Percentiles rank a stretch among this genome's conserved stretches.
These are phyloP conservation scores for Ancistrus triradiatus DNA, from an alignment of 2,113 vertebrate genomes.

Conservation along the genomic window DNA sequence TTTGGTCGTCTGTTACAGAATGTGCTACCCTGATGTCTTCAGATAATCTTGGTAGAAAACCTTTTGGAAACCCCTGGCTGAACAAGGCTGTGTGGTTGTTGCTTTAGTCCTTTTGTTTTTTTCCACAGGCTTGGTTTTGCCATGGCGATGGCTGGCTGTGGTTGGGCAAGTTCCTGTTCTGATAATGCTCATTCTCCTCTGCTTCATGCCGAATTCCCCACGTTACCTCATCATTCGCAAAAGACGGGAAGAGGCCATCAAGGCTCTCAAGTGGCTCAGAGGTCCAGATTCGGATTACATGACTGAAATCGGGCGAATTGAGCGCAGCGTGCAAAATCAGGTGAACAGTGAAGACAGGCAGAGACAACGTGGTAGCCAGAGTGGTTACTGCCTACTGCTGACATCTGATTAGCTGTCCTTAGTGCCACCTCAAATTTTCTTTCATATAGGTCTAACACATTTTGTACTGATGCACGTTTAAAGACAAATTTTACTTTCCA, in stretches of 20 bases:
- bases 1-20: too few relatives aligned
- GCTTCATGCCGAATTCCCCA: slow-evolving; percentile 87
- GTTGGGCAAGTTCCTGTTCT: slow-evolving; percentile 77
- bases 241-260: slow-evolving; percentile 64
- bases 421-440: too few relatives aligned
- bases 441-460: too few relatives aligned
- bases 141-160: slow-evolving; percentile 89
- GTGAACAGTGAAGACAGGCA: too few relatives aligned
- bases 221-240: slow-evolving; percentile 83
- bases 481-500: too few relatives aligned
- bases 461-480: too few relatives aligned
- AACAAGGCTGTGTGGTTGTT: background rate
- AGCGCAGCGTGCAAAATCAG: slow-evolving; percentile 64
- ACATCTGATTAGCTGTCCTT: too few relatives aligned
- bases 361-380: too few relatives aligned
- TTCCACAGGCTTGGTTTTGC: slow-evolving; percentile 72
- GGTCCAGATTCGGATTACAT: slow-evolving; percentile 63
- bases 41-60: too few relatives aligned
- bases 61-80: background rate
- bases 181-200: slow-evolving; percentile 76
- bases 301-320: slow-evolving; percentile 73
- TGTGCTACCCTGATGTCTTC: too few relatives aligned
- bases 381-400: too few relatives aligned
- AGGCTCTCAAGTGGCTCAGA: slow-evolving; percentile 79
- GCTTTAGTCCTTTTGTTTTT: background rate